Base-by-base conservation (phyloP, 2,888 invertebrate species). In the Callinectes sapidus region DNA sequence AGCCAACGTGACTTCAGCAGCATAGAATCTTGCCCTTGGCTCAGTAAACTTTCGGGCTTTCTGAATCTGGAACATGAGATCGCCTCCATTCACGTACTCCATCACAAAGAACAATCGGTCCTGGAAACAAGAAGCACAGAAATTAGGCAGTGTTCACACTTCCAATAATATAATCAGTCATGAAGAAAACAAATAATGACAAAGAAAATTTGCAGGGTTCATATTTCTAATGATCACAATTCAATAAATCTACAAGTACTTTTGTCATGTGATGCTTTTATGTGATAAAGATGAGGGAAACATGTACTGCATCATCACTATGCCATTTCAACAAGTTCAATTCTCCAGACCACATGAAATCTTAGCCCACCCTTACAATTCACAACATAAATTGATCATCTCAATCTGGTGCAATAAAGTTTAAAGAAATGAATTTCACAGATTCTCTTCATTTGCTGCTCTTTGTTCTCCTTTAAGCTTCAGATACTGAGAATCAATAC, bases 71-170 rank as follows among this genome's bases (percentile, higher is more conserved):
- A 99, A 99, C 99, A 99, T 99, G 95, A 99, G 97, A 96, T 98
- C 99, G 95, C 99, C 99, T 95, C 99, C 99, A 96, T 99, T 98
- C 91, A 99, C 99, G 96, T 99, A 99, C 96, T 99, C 99, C 99
- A 99, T 99, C 95, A 99, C 99, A 96, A 99, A 99, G 97, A 99
- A 99, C 95, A 99, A 97, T 18, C 98, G 97, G 96, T 99, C 99
- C 96, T 97, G 95, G 14, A 92, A 89, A 71, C 0, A 71, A 71
- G 5, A 13, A 28, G 28, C 1, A 71, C 0, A 1, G 3, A 81
- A 35, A 81, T 23, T n/a, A 35, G 32, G 81, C 61, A 61, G 61
- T 23, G 23, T 61, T 61, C 23, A 61, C 23, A 1, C 3, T 61
- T 18, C 61, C 23, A 23, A 61, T 3, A 61, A 61, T 61, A 61